These are phyloP conservation scores for Bucorvus abyssinicus DNA, from an alignment of 2,797 vertebrate species.

Conservation along the genomic window DNA sequence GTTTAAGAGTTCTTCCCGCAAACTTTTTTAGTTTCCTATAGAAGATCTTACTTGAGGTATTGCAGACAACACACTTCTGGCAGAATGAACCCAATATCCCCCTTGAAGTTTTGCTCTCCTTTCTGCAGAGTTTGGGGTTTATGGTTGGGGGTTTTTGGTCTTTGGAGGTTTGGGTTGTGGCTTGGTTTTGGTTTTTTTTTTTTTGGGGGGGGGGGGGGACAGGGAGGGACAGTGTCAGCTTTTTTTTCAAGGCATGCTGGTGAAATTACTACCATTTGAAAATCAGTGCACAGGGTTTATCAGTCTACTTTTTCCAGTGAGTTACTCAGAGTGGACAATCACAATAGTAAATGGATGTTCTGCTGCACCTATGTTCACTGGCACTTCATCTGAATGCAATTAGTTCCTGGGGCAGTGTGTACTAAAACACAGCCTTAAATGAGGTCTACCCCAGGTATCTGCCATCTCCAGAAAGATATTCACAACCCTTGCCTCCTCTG, in stretches of 20 bases:
- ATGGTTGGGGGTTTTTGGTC: neutral
- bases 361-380: neutral
- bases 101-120: neutral
- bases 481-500: neutral
- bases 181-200: neutral
- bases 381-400: neutral
- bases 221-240: too few species aligned
- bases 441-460: neutral
- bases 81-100: neutral
- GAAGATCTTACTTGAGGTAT: neutral
- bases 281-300: conserved; percentile 1
- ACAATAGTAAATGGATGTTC: neutral
- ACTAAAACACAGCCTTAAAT: neutral
- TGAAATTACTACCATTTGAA: neutral
- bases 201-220: too few species aligned
- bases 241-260: neutral
- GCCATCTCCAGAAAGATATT: neutral
- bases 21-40: neutral
- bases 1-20: neutral
- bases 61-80: neutral
- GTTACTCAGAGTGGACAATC: neutral
- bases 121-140: neutral
- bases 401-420: neutral
- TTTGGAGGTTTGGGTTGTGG: neutral
- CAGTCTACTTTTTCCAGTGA: neutral